phyloP scores from a whole-genome alignment of 2,888 invertebrate species.

The Subacronicta megacephala region DNA sequence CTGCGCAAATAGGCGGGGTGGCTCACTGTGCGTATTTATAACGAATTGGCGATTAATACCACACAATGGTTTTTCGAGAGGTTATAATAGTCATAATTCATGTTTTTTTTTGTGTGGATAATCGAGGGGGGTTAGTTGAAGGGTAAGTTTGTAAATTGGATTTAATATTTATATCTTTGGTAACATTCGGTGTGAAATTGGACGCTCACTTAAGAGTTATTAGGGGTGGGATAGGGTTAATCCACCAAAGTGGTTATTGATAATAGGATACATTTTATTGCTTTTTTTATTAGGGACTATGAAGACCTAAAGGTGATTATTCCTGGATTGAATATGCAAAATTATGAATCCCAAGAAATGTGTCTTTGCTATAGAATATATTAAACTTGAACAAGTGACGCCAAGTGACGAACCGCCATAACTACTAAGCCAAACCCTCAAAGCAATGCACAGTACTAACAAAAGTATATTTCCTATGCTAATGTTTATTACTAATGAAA shows the following conservation, averaged over 20 bases:
- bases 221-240: slow-evolving; percentile 79
- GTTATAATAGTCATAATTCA: slow-evolving; percentile 87
- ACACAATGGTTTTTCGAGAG: slow-evolving; percentile 80
- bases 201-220: slow-evolving; percentile 83
- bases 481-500: slow-evolving; percentile 48
- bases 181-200: slow-evolving; percentile 88
- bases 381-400: background rate
- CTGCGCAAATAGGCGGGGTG: slow-evolving; percentile 80
- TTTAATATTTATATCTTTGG: slow-evolving; percentile 88
- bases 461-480: slow-evolving; percentile 39
- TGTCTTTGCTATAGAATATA: background rate
- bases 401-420: slow-evolving; percentile 1
- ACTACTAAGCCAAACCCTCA: slow-evolving; percentile 3
- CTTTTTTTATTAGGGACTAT: slow-evolving; percentile 30
- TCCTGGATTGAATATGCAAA: background rate
- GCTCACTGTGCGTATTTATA: slow-evolving; percentile 78
- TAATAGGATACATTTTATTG: slow-evolving; percentile 61
- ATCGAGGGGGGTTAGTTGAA: slow-evolving; percentile 79
- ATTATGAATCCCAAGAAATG: background rate
- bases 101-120: slow-evolving; percentile 80
- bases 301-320: background rate
- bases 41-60: slow-evolving; percentile 80
- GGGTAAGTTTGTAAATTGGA: slow-evolving; percentile 86
- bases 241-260: slow-evolving; percentile 67
- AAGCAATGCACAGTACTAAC: slow-evolving; percentile 23